A percentile compares a stretch with the other conserved stretches of the same genome.
Evolutionary conservation across 2,888 invertebrate genomes (phyloP).

Genomic region (Synergus gifuensis): DNA sequence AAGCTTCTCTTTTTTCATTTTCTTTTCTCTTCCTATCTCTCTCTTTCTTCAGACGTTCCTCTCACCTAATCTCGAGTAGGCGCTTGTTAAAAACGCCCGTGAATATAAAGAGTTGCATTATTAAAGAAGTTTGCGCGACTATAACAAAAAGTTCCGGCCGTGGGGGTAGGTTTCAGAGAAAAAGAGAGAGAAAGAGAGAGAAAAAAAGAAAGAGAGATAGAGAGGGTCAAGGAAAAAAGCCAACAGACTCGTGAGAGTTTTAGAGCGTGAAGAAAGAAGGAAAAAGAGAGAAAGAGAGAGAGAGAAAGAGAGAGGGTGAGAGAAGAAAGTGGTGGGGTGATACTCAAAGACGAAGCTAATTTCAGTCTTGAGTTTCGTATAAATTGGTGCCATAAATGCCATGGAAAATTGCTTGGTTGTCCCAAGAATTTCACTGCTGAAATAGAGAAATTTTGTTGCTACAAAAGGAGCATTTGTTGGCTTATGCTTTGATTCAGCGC

Average conservation of each 20-base stretch:
- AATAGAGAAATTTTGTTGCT: neutral
- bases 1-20: constrained; percentile 25
- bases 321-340: constrained; percentile 42
- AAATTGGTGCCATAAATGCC: constrained; percentile 17
- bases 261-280: constrained; percentile 51
- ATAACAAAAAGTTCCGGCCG: constrained; percentile 74
- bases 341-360: constrained; percentile 40
- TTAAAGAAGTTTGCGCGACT: constrained; percentile 77
- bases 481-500: neutral
- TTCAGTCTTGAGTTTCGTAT: constrained; percentile 36
- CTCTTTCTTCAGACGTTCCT: constrained; percentile 33
- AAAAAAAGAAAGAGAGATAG: constrained; percentile 57
- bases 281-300: constrained; percentile 46
- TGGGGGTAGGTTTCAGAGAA: constrained; percentile 43
- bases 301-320: constrained; percentile 43
- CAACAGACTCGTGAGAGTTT: constrained; percentile 58
- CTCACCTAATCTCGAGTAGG: constrained; percentile 71
- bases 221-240: constrained; percentile 25
- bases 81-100: constrained; percentile 77
- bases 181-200: constrained; percentile 35
- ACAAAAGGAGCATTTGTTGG: neutral
- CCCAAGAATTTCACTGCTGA: neutral
- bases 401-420: neutral
- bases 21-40: constrained; percentile 44
- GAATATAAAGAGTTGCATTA: constrained; percentile 79